These are phyloP conservation scores for Euwallacea fornicatus DNA, from an alignment of 1,140 invertebrate species.

Conservation along the genomic window DNA sequence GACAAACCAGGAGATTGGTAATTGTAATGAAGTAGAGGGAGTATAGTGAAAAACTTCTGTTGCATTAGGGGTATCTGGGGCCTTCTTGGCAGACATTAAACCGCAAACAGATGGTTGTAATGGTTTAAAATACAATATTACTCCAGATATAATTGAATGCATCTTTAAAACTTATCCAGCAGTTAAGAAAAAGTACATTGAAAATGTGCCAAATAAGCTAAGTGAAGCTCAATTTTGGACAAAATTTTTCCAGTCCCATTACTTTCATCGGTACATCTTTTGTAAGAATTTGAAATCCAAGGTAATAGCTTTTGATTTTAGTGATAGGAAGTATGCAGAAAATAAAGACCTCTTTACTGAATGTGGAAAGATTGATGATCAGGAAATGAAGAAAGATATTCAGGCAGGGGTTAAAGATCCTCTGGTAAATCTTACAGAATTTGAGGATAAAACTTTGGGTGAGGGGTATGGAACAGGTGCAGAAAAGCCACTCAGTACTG, in stretches of 20 bases:
- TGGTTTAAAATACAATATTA: conserved; percentile 96
- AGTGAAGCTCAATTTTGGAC: conserved; percentile 98
- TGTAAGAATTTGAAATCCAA: not conserved
- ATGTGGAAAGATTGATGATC: conserved; percentile 94
- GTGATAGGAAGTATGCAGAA: conserved; percentile 82
- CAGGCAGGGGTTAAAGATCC: conserved; percentile 76
- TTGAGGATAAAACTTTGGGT: conserved; percentile 74
- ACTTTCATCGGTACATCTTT: conserved; percentile 80
- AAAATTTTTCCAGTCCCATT: conserved; percentile 99
- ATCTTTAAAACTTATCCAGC: conserved; percentile 99
- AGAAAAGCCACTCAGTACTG: conserved; percentile 61
- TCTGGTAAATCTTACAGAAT: conserved; percentile 77
- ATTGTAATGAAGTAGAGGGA: conserved; percentile 33
- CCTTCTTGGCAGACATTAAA: conserved; percentile 91
- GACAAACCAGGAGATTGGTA: conserved; percentile 80
- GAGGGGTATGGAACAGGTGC: conserved; percentile 66
- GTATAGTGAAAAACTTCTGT: conserved; percentile 16
- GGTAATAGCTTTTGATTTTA: conserved; percentile 41
- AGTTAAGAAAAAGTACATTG: conserved; percentile 94
- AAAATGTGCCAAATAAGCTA: conserved; percentile 95
- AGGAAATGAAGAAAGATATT: conserved; percentile 80
- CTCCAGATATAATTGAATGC: conserved; percentile 93
- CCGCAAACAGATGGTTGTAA: conserved; percentile 97
- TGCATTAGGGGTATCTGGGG: conserved; percentile 75
- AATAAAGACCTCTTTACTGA: conserved; percentile 95